A percentile compares a stretch with the other conserved stretches of the same genome.
phyloP scores from a whole-genome alignment of 1,140 invertebrate species.

The Euwallacea similis region DNA sequence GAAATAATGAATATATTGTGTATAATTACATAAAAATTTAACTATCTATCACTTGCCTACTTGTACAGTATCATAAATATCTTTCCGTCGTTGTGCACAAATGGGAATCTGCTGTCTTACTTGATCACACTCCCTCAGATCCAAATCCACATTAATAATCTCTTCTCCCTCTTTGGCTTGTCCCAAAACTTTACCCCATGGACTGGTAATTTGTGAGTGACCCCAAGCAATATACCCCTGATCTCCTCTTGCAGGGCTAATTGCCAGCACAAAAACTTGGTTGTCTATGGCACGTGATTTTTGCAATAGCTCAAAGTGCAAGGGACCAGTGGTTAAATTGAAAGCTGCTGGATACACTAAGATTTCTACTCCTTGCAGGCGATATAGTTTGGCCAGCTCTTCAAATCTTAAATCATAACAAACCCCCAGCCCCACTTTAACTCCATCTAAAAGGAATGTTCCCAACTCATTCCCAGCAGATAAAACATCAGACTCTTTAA shows the following conservation, averaged over 20 bases:
- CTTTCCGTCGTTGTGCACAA: slow-evolving; percentile 71
- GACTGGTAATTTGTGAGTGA: slow-evolving; percentile 81
- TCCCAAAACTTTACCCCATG: slow-evolving; percentile 81
- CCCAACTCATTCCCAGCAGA: slow-evolving; percentile 75
- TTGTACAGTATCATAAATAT: slow-evolving; percentile 72
- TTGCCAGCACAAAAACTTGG: slow-evolving; percentile 75
- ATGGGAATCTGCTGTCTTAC: slow-evolving; percentile 82
- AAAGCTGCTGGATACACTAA: slow-evolving; percentile 73
- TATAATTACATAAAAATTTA: too few species aligned
- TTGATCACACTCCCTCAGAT: slow-evolving; percentile 72
- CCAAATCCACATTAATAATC: slow-evolving; percentile 76
- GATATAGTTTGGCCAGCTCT: slow-evolving; percentile 84
- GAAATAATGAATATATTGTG: too few species aligned
- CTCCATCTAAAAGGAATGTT: slow-evolving; percentile 71
- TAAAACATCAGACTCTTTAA: slow-evolving; percentile 88
- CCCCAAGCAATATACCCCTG: slow-evolving; percentile 87
- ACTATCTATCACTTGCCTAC: neutral
- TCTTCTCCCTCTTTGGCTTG: slow-evolving; percentile 71
- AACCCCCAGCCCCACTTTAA: slow-evolving; percentile 94
- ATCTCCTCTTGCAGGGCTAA: slow-evolving; percentile 76
- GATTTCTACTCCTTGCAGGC: slow-evolving; percentile 54
- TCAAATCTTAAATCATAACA: slow-evolving; percentile 94
- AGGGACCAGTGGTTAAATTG: slow-evolving; percentile 92
- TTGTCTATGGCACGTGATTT: slow-evolving; percentile 84
- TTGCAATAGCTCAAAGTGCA: slow-evolving; percentile 88